A percentile compares a stretch with the other conserved stretches of the same genome.
phyloP scores from a whole-genome alignment of 2,888 invertebrate genomes.

The Drosophila trichaetosa region DNA sequence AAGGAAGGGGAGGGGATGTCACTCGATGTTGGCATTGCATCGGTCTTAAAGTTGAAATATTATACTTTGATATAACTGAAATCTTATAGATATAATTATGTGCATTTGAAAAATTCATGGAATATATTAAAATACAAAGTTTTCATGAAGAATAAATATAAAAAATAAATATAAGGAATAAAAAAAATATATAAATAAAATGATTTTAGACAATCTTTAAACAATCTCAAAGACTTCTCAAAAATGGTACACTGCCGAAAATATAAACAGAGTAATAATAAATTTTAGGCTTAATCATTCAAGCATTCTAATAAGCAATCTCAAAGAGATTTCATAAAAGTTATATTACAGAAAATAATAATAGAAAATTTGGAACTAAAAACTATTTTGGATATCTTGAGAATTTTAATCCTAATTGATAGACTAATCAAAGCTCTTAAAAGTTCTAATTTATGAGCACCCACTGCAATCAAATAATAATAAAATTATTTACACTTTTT shows the following conservation, averaged over 20 bases:
- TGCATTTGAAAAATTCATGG: too few species aligned
- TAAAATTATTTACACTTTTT: background rate
- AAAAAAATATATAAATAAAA: background rate
- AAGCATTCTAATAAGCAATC: background rate
- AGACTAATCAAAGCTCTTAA: background rate
- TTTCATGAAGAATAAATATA: background rate
- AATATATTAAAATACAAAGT: background rate
- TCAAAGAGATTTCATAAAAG: background rate
- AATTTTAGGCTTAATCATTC: background rate
- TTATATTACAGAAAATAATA: background rate
- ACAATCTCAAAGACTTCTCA: background rate
- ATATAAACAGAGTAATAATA: background rate
- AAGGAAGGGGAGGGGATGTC: background rate
- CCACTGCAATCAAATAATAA: conserved; percentile 1
- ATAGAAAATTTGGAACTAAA: background rate
- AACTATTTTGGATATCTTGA: background rate
- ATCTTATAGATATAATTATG: too few species aligned
- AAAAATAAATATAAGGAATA: too few species aligned
- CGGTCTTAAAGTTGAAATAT: too few species aligned
- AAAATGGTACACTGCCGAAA: background rate
- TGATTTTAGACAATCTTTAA: background rate
- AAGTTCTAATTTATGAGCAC: background rate
- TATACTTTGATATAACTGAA: too few species aligned
- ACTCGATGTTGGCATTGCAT: background rate
- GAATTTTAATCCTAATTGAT: background rate